Evolutionary conservation across 2,113 vertebrate genomes (phyloP).

Genomic region (Megaptera novaeangliae): DNA sequence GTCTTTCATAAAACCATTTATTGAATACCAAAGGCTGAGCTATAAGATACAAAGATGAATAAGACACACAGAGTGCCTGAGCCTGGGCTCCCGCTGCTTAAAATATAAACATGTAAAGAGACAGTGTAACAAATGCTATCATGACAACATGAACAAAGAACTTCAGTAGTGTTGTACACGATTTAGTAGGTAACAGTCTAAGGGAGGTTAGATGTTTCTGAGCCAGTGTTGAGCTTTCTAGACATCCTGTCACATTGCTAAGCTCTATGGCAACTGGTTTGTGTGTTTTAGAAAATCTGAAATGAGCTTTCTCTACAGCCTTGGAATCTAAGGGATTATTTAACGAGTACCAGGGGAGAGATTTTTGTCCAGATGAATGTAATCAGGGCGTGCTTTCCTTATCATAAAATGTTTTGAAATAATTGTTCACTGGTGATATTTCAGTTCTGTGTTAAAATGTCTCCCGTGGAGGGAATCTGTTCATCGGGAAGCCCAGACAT

Average conservation of each 20-base stretch:
- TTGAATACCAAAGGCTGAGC: neutral
- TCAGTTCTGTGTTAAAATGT: slow-evolving; percentile 88
- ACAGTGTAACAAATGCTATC: neutral
- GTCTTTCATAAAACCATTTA: neutral
- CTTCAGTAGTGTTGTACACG: neutral
- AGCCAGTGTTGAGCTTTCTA: neutral
- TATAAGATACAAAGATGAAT: neutral
- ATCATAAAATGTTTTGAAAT: neutral
- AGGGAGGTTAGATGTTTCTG: neutral
- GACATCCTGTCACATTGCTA: neutral
- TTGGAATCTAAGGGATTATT: neutral
- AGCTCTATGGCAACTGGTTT: neutral
- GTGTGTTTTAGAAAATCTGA: neutral
- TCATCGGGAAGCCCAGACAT: slow-evolving; percentile 67
- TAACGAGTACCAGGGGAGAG: neutral
- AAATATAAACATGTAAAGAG: neutral
- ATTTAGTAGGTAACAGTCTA: neutral
- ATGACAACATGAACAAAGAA: neutral
- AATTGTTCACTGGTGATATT: slow-evolving; percentile 35
- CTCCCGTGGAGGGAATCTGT: slow-evolving; percentile 83
- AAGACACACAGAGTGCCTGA: neutral
- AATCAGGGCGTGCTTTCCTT: neutral
- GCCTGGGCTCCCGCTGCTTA: neutral
- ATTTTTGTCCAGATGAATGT: neutral
- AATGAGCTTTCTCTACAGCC: neutral